These are phyloP conservation scores for Dendrolimus houi DNA, from an alignment of 2,888 invertebrate genomes.

Conservation along the genomic window DNA sequence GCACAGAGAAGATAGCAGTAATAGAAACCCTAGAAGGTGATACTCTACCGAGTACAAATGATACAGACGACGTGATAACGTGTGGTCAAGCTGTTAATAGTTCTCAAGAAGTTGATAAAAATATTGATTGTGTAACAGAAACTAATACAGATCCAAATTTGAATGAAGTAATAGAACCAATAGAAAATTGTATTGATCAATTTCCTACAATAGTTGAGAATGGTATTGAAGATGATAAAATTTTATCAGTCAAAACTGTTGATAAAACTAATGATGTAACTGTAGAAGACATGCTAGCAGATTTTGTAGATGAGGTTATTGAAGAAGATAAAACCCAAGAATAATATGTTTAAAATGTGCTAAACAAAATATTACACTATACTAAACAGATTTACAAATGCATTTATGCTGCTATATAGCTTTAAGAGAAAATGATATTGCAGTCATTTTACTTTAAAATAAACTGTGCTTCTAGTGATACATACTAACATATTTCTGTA, in stretches of 20 bases:
- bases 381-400: too few relatives aligned
- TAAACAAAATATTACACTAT: too few relatives aligned
- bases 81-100: constrained; percentile 46
- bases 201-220: constrained; percentile 17
- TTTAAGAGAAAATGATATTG: too few relatives aligned
- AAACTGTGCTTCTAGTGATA: too few relatives aligned
- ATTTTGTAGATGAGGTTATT: constrained; percentile 65
- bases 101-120: constrained; percentile 33
- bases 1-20: constrained; percentile 27
- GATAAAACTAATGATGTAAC: constrained; percentile 19
- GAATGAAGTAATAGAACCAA: constrained; percentile 19
- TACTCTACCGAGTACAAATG: constrained; percentile 52
- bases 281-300: constrained; percentile 65
- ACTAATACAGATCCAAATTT: constrained; percentile 16
- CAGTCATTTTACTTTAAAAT: too few relatives aligned
- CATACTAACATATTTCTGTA: too few relatives aligned
- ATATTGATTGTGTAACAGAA: constrained; percentile 8
- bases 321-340: constrained; percentile 29
- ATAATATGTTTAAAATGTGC: constrained; percentile 8
- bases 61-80: constrained; percentile 61
- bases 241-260: constrained; percentile 14
- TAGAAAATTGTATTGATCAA: constrained; percentile 33
- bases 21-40: constrained; percentile 52
- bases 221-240: constrained; percentile 19
- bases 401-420: too few relatives aligned